Conservation (phyloP, 1,140 invertebrate genomes). For the Neodiprion fabricii region DNA sequence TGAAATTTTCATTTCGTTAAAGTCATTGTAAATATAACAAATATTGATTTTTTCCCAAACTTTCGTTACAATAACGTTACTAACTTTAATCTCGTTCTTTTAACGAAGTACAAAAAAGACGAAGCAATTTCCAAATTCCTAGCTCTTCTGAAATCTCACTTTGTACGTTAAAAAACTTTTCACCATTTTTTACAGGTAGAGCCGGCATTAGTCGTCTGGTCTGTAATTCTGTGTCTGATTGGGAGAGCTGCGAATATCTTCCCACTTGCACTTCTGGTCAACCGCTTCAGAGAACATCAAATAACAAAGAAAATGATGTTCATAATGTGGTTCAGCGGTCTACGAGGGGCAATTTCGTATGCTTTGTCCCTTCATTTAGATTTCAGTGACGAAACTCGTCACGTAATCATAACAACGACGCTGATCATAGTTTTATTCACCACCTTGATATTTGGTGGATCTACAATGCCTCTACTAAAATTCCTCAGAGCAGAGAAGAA, state of each 20-base stretch:
- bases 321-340: conserved; percentile 99
- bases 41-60: not conserved
- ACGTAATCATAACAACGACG: conserved; percentile 96
- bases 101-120: too few species aligned
- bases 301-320: conserved; percentile 99
- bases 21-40: too few species aligned
- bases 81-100: too few species aligned
- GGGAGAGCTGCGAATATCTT: conserved; percentile 97
- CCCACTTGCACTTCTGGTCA: conserved; percentile 90
- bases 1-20: too few species aligned
- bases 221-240: conserved; percentile 88
- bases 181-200: conserved; percentile 61
- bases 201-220: conserved; percentile 89
- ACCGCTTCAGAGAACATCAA: conserved; percentile 96
- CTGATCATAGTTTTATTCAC: conserved; percentile 97
- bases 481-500: conserved; percentile 76
- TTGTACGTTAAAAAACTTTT: conserved; percentile 17
- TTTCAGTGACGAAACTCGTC: conserved; percentile 90
- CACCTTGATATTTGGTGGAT: conserved; percentile 92
- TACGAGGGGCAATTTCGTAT: conserved; percentile 97
- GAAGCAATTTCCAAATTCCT: too few species aligned
- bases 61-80: too few species aligned
- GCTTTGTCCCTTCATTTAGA: conserved; percentile 96
- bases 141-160: too few species aligned
- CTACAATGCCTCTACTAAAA: conserved; percentile 95